Evolutionary conservation across 2,113 vertebrate species (phyloP), one percentile per base, ranked within the genome.

Genomic region (Cheilinus undulatus): DNA sequence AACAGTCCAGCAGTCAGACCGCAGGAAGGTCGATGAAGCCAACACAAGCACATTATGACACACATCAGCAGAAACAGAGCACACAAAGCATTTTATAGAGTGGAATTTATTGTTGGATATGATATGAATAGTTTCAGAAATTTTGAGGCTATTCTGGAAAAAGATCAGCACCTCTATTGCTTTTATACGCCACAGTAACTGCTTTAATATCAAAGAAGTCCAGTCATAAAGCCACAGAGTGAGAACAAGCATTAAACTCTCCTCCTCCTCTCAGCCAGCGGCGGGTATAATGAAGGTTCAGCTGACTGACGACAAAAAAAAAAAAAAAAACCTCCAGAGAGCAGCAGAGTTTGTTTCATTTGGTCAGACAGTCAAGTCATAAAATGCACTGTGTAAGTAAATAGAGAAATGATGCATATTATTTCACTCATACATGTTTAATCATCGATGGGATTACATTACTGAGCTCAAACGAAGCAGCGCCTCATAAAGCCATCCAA

Each of bases 341-440:
- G 51, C 23, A 42, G 40, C 24, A 36, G 26, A 59, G 34, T 73
- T 72, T 62, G 65, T 71, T 76, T 70, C 14, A 59, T 74, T 58
- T 63, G 63, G 66, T 69, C 69, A 54, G 24, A 69, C 52, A 42
- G 23, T 49, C 6, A 10, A 64, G 52, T 46, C n/a, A 53, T 23
- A 67, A 59, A 57, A 48, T 10, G 20, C 65, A n/a, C 58, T 73
- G 12, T 26, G 26, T 20, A 32, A 59, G 58, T 43, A 63, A 84
- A 57, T 3, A 28, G 56, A 23, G 56, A 66, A 81, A 51, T 49
- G n/a, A 23, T 27, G 34, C 76, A 75, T 53, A 76, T 82, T 62
- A 59, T 66, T 53, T 68, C 61, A 32, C 43, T 78, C 57, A 71
- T 74, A 59, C 64, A 81, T 79, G 36, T 80, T 82, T 77, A 80